Evolutionary conservation across 2,797 vertebrate species (phyloP), one percentile per base, ranked within the genome.

Genomic region (Psittacula derbiana): DNA sequence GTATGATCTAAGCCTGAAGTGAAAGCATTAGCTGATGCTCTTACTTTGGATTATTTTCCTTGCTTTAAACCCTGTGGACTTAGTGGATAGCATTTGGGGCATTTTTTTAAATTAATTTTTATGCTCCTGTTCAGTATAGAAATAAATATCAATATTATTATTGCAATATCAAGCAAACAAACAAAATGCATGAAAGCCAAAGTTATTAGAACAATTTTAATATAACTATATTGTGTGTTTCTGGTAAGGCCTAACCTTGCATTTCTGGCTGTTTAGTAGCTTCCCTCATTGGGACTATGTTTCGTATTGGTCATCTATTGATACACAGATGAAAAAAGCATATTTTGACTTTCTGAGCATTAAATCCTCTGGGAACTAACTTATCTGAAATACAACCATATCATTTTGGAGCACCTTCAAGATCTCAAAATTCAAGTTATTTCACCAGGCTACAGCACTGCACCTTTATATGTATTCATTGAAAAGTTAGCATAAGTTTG

Each of bases 1-100:
- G 47, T 40, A 69, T 73, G 70, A 92, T 75, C 76, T 84, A 84
- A 93, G 50, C 40, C 58, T 86, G 66, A 94, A 95, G 69, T 79
- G 72, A 93, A 91, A 94, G 36, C 75, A 55, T 91, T 81, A 70
- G 79, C 53, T 81, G 91, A 86, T 94, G 40, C 36, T 88, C 82
- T 95, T 91, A 83, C 55, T 96, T 86, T 75, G 70, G 76, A 90
- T 91, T 92, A 88, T 75, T 95, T 91, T 81, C 43, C 62, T 90
- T 82, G 57, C 16, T 88, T 84, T 75, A 92, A 95, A 92, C 79
- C 53, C 72, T 79, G 21, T 84, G 50, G 50, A 79, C 91, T 83
- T 83, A 79, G 19, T 66, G 46, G 19, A 50, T 14, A 47, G 21
- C 2, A 1, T 71, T 91, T 76, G 4, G 24, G 21, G 1, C 0